These are phyloP conservation scores for Branchellion lobata DNA, from an alignment of 2,888 invertebrate genomes.

Conservation along the genomic window DNA sequence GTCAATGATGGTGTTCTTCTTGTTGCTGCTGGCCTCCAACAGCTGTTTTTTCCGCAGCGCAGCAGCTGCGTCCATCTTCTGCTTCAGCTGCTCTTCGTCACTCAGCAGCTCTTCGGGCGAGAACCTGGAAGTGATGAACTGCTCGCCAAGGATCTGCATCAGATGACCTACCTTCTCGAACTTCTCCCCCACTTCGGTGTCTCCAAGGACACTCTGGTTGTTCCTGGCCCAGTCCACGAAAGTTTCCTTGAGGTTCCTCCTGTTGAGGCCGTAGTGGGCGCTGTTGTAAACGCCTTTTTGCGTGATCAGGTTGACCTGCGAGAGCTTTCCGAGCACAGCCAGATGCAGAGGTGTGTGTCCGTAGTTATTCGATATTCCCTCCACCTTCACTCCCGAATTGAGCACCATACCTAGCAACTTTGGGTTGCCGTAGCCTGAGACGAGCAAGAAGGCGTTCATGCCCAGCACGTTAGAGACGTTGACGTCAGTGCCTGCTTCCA, in stretches of 20 bases:
- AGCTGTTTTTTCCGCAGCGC: slow-evolving; percentile 45
- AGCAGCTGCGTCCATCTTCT: slow-evolving; percentile 50
- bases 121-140: slow-evolving; percentile 42
- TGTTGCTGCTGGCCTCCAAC: slow-evolving; percentile 26
- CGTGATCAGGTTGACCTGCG: slow-evolving; percentile 49
- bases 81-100: slow-evolving; percentile 50
- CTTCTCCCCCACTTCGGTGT: slow-evolving; percentile 34
- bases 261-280: slow-evolving; percentile 48
- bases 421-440: slow-evolving; percentile 53
- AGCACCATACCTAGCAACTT: slow-evolving; percentile 50
- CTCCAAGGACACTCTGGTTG: slow-evolving; percentile 44
- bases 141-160: slow-evolving; percentile 52
- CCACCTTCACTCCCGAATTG: slow-evolving; percentile 50
- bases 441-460: slow-evolving; percentile 53
- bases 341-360: slow-evolving; percentile 53
- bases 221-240: slow-evolving; percentile 51
- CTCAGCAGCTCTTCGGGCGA: slow-evolving; percentile 36
- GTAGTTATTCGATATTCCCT: slow-evolving; percentile 51
- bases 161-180: slow-evolving; percentile 48
- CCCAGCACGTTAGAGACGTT: slow-evolving; percentile 54
- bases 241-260: slow-evolving; percentile 50
- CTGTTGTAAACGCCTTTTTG: slow-evolving; percentile 27
- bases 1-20: slow-evolving; percentile 46
- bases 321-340: slow-evolving; percentile 51
- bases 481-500: slow-evolving; percentile 51